Percentiles rank a stretch among this genome's conserved stretches.
These are phyloP conservation scores for Macrophya alboannulata DNA, from an alignment of 2,888 invertebrate species.

Conservation along the genomic window DNA sequence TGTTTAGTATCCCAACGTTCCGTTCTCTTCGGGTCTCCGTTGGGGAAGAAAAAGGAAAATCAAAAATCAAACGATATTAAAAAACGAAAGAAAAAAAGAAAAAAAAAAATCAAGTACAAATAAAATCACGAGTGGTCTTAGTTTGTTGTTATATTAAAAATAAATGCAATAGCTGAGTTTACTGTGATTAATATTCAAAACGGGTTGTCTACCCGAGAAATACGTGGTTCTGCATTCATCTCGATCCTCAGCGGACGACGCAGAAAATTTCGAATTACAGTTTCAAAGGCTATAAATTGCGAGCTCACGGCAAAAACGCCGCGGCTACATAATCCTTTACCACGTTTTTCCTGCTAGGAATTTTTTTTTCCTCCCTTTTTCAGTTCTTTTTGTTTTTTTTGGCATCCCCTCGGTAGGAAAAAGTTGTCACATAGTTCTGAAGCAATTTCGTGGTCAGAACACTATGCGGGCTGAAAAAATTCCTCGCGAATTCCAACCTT, in stretches of 20 bases:
- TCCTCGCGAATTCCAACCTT: slow-evolving; percentile 64
- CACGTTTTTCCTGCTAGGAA: slow-evolving; percentile 33
- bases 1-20: background rate
- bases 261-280: slow-evolving; percentile 39
- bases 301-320: slow-evolving; percentile 42
- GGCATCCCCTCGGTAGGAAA: background rate
- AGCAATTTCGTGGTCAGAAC: slow-evolving; percentile 66
- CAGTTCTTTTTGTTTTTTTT: background rate
- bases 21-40: background rate
- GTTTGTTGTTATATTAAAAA: slow-evolving; percentile 17
- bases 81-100: background rate
- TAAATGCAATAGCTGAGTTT: background rate
- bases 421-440: slow-evolving; percentile 67
- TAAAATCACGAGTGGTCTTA: background rate
- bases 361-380: background rate
- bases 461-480: slow-evolving; percentile 65
- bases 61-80: background rate
- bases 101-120: background rate
- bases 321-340: slow-evolving; percentile 42
- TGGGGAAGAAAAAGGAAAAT: background rate
- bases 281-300: slow-evolving; percentile 41
- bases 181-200: slow-evolving; percentile 41
- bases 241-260: slow-evolving; percentile 12
- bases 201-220: slow-evolving; percentile 22
- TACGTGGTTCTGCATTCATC: slow-evolving; percentile 48